These are phyloP conservation scores for Aethina tumida DNA, from an alignment of 1,140 invertebrate genomes.

Conservation along the genomic window DNA sequence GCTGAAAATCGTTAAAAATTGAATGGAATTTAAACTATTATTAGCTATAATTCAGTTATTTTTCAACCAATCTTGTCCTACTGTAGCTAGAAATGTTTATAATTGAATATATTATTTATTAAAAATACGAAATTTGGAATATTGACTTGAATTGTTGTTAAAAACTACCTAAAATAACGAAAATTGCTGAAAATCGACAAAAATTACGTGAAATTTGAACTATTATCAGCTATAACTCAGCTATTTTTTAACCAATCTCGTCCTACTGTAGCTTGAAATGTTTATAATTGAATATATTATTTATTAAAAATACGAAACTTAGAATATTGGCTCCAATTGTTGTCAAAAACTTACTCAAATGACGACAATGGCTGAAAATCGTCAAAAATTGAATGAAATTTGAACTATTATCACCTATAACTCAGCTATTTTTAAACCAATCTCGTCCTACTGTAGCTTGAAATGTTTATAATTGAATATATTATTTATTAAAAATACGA, in stretches of 20 bases:
- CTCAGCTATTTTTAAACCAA: not conserved
- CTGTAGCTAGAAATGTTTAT: too few species aligned
- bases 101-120: too few species aligned
- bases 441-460: not conserved
- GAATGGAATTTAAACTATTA: too few species aligned
- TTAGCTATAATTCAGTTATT: not conserved
- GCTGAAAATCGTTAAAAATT: slow-evolving; percentile 4
- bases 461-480: too few species aligned
- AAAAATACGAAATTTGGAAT: too few species aligned
- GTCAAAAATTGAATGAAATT: slow-evolving; percentile 6
- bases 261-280: not conserved
- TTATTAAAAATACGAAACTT: too few species aligned
- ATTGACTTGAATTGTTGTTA: not conserved
- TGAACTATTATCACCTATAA: slow-evolving; percentile 4
- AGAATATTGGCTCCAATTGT: slow-evolving; percentile 3
- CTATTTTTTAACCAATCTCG: not conserved
- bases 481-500: too few species aligned
- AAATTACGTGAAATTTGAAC: too few species aligned
- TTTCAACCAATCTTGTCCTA: not conserved
- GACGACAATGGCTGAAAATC: not conserved
- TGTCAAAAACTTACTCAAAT: slow-evolving; percentile 1
- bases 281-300: too few species aligned
- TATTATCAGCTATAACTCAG: slow-evolving; percentile 1
- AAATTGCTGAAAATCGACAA: not conserved
- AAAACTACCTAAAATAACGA: slow-evolving; percentile 1